Percentiles rank a stretch among this genome's conserved stretches.
These are phyloP conservation scores for Pluvianellus socialis DNA, from an alignment of 2,113 vertebrate genomes.

Conservation along the genomic window DNA sequence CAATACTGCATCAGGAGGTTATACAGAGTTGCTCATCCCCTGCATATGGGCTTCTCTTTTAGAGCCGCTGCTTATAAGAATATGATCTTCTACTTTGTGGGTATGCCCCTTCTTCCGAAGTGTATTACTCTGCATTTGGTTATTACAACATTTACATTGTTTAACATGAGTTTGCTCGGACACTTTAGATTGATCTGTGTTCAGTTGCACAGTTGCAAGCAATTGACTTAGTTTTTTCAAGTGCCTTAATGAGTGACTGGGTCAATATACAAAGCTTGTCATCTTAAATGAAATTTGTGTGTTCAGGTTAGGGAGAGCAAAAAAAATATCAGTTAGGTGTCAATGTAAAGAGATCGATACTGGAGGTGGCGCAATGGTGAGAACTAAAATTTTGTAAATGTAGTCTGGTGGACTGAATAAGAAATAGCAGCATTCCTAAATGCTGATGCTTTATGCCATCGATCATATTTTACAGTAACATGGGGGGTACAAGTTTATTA, in stretches of 20 bases:
- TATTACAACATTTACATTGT: not conserved
- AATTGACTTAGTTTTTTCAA: not conserved
- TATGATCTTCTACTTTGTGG: not conserved
- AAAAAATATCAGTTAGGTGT: not conserved
- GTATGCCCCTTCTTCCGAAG: not conserved
- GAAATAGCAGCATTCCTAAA: not conserved
- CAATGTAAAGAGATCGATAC: not conserved
- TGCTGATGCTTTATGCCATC: not conserved
- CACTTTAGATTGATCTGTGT: not conserved
- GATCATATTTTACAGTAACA: not conserved
- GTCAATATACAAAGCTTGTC: not conserved
- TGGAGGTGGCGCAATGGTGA: not conserved
- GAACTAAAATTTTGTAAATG: not conserved
- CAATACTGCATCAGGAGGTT: not conserved
- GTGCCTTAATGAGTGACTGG: not conserved
- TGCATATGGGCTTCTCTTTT: not conserved
- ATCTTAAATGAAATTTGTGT: not conserved
- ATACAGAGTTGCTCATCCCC: not conserved
- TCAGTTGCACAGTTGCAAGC: not conserved
- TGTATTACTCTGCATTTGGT: not conserved
- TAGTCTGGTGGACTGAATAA: not conserved
- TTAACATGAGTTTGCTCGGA: accelerated
- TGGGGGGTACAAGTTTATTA: not conserved
- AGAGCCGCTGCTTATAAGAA: not conserved
- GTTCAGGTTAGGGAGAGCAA: not conserved